A percentile compares a stretch with the other conserved stretches of the same genome.
These are phyloP conservation scores for Psix sp. DNA, from an alignment of 1,140 invertebrate species.

Conservation along the genomic window DNA sequence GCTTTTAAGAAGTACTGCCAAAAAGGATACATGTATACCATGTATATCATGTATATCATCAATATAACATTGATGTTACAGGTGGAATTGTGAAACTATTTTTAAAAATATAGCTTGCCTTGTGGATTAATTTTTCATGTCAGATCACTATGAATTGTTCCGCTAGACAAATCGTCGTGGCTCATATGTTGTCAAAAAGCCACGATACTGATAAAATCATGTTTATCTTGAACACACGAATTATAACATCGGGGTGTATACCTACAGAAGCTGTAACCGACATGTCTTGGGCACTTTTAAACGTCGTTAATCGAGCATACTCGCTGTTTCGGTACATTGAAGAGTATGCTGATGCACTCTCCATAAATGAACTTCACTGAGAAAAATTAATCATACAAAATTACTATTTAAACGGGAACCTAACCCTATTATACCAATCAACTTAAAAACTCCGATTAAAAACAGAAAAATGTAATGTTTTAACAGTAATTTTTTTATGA, in stretches of 20 bases:
- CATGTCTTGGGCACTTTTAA: constrained; percentile 25
- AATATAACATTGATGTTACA: not conserved
- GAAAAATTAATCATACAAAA: no score
- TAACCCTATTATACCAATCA: no score
- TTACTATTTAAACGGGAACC: no score
- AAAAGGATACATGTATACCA: not conserved
- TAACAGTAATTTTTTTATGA: no score
- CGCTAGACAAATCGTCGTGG: constrained; percentile 4
- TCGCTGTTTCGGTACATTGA: constrained; percentile 11
- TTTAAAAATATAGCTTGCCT: not conserved
- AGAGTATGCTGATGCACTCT: constrained; percentile 1
- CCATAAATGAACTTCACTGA: not conserved
- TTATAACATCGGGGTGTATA: constrained; percentile 9
- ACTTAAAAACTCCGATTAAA: no score
- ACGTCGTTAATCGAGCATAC: constrained; percentile 22
- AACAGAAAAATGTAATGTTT: no score
- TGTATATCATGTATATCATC: no score
- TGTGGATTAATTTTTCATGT: constrained; percentile 4
- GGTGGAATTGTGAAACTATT: not conserved
- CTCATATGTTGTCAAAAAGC: constrained; percentile 37
- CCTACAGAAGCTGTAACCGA: constrained; percentile 34
- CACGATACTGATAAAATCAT: constrained; percentile 33
- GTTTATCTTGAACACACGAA: constrained; percentile 29
- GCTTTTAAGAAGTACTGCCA: not conserved
- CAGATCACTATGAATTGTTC: not conserved